phyloP scores from a whole-genome alignment of 2,888 invertebrate species.

The Tetragonula carbonaria region DNA sequence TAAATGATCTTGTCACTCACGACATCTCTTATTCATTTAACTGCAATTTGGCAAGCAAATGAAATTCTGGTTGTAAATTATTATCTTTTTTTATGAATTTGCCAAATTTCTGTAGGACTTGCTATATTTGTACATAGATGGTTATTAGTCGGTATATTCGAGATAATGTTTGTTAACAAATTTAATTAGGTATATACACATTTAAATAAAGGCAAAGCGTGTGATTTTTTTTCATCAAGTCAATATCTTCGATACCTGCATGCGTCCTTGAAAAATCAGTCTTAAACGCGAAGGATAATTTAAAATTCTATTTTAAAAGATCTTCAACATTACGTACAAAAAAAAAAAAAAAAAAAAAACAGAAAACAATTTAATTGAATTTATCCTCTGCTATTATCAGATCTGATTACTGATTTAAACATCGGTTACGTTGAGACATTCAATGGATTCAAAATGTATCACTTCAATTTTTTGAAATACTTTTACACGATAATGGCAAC shows the following conservation, averaged over 20 bases:
- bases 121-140: no score
- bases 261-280: background rate
- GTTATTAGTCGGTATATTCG: no score
- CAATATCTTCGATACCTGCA: background rate
- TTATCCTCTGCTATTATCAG: background rate
- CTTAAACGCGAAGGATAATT: background rate
- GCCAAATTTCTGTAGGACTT: background rate
- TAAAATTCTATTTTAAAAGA: background rate
- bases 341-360: background rate
- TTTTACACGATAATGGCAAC: background rate
- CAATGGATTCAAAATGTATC: background rate
- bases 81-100: background rate
- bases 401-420: background rate
- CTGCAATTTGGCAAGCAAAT: background rate
- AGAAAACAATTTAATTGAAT: background rate
- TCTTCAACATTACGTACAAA: no score
- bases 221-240: background rate
- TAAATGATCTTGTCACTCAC: no score
- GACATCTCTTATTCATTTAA: background rate
- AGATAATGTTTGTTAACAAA: no score
- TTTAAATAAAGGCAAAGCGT: background rate
- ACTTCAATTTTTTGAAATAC: background rate
- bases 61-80: rapidly evolving
- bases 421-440: background rate
- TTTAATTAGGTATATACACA: background rate